Evolutionary conservation across 2,888 invertebrate species (phyloP).

Genomic region (Rhagonycha lutea): DNA sequence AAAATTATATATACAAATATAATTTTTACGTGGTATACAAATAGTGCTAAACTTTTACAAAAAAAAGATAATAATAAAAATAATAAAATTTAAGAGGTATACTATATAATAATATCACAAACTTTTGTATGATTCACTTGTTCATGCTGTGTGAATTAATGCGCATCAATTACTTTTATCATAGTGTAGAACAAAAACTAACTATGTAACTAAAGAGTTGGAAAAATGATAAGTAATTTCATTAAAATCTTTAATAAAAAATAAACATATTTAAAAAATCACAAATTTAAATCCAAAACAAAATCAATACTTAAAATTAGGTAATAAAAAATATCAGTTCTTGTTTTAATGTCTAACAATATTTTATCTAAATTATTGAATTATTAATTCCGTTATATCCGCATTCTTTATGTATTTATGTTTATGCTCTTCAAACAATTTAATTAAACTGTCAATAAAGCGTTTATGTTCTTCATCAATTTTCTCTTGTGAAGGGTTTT

Average conservation of each 20-base stretch:
- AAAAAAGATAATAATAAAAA: too few species aligned
- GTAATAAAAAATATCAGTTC: background rate
- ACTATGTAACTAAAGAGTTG: background rate
- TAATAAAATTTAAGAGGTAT: too few species aligned
- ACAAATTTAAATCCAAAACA: background rate
- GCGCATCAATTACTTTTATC: too few species aligned
- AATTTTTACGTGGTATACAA: too few species aligned
- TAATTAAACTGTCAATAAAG: constrained; percentile 70
- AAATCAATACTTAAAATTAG: background rate
- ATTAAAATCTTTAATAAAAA: background rate
- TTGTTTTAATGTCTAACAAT: background rate
- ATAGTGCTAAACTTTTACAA: too few species aligned
- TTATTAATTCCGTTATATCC: constrained; percentile 50
- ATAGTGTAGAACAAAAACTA: too few species aligned
- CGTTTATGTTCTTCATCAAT: constrained; percentile 75
- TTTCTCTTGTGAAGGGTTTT: constrained; percentile 74
- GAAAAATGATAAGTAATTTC: background rate
- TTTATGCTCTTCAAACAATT: constrained; percentile 84
- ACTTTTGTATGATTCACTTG: too few species aligned
- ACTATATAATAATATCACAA: too few species aligned
- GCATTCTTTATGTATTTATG: constrained; percentile 70
- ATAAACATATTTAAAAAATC: background rate
- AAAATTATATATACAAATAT: too few species aligned
- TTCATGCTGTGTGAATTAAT: too few species aligned
- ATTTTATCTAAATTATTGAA: background rate